Conservation (phyloP, 1,140 invertebrate genomes). For the Drosophila funebris region DNA sequence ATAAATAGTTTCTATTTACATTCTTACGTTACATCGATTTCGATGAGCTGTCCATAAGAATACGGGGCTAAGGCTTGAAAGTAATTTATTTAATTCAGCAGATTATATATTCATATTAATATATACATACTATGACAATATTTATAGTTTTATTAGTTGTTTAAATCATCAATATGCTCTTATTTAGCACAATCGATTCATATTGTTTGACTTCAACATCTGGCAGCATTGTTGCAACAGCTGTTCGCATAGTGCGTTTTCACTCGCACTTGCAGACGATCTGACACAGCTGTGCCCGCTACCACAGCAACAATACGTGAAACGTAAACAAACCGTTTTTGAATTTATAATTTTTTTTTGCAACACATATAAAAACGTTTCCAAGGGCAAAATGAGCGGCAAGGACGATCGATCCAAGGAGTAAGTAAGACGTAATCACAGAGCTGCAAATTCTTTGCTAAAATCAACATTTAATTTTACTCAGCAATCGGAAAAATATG, state of each 20-base stretch:
- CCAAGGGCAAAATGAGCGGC: slow-evolving; percentile 56
- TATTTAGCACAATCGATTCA: no score
- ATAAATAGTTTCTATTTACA: neutral
- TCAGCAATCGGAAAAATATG: slow-evolving; percentile 74
- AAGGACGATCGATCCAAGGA: slow-evolving; percentile 82
- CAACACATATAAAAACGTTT: neutral
- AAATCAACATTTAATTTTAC: neutral
- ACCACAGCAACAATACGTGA: slow-evolving; percentile 26
- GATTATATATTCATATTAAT: no score
- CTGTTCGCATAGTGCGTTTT: neutral
- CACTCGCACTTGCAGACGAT: neutral
- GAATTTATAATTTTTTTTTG: slow-evolving; percentile 18
- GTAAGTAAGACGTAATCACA: slow-evolving; percentile 61
- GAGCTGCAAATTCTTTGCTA: neutral
- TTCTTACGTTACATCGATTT: neutral
- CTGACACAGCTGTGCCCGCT: slow-evolving; percentile 13
- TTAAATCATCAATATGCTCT: neutral
- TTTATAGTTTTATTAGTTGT: neutral
- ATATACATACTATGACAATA: no score
- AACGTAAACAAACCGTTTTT: slow-evolving; percentile 43
- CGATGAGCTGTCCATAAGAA: neutral
- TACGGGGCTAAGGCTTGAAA: no score
- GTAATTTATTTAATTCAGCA: no score
- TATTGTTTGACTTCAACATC: no score
- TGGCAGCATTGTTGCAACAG: slow-evolving; percentile 11